Evolutionary conservation across 1,140 invertebrate species (phyloP).

Genomic region (Drosophila sucinea): DNA sequence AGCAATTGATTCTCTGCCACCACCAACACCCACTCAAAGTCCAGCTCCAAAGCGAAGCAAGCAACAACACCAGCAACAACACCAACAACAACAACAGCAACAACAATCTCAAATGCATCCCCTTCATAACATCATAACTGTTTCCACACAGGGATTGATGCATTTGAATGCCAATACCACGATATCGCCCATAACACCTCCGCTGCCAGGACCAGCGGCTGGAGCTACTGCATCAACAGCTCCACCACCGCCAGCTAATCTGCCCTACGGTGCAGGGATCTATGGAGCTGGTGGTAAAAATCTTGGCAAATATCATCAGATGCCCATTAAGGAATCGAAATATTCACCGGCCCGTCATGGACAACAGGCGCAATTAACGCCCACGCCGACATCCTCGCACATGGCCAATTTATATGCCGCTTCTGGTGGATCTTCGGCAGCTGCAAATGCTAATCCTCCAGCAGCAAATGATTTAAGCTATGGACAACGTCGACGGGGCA

Average conservation of each 20-base stretch:
- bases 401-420: conserved; percentile 61
- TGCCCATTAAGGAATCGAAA: conserved; percentile 51
- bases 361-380: conserved; percentile 53
- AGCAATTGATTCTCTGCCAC: conserved; percentile 9
- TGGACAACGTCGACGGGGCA: conserved; percentile 61
- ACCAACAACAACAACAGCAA: conserved; percentile 30
- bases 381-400: conserved; percentile 58
- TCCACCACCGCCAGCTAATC: conserved; percentile 67
- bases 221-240: conserved; percentile 80
- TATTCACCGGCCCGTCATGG: conserved; percentile 46
- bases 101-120: conserved; percentile 40
- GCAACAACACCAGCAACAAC: conserved; percentile 51
- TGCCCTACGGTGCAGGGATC: conserved; percentile 63
- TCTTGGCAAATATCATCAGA: conserved; percentile 41
- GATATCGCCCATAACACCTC: conserved; percentile 82
- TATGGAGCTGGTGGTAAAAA: conserved; percentile 38
- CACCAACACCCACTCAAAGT: conserved; percentile 53
- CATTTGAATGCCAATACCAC: conserved; percentile 79
- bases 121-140: conserved; percentile 76
- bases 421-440: conserved; percentile 24
- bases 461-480: conserved; percentile 50
- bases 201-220: conserved; percentile 63
- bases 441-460: conserved; percentile 12
- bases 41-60: conserved; percentile 73
- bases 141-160: conserved; percentile 79